These are phyloP conservation scores for Lepidochitona cinerea DNA, from an alignment of 2,888 invertebrate species.

Conservation along the genomic window DNA sequence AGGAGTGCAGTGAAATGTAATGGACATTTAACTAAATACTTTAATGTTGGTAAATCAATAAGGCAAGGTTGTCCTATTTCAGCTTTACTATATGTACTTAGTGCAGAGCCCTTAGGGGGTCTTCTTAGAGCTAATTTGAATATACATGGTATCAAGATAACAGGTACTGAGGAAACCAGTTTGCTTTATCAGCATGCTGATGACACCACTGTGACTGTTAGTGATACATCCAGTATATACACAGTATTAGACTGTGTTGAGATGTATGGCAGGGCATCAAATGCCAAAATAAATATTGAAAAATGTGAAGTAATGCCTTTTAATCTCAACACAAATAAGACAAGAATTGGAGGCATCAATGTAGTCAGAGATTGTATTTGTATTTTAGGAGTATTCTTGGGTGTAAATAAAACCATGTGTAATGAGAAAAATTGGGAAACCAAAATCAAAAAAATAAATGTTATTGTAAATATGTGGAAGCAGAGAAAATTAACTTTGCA, in stretches of 20 bases:
- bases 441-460: background rate
- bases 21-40: background rate
- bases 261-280: background rate
- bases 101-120: background rate
- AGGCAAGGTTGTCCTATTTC: constrained; percentile 5
- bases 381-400: background rate
- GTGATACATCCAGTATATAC: background rate
- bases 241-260: background rate
- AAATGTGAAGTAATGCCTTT: background rate
- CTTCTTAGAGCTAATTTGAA: background rate
- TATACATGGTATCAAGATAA: background rate
- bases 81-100: background rate
- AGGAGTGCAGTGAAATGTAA: background rate
- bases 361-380: background rate
- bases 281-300: background rate
- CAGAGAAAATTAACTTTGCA: background rate
- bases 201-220: background rate
- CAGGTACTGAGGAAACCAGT: background rate
- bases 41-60: background rate
- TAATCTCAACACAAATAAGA: no score
- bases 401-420: background rate
- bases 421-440: background rate
- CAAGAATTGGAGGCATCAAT: no score
- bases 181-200: background rate
- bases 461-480: background rate